Evolutionary conservation across 2,113 vertebrate genomes (phyloP).

Genomic region (Mionectes macconnelli): DNA sequence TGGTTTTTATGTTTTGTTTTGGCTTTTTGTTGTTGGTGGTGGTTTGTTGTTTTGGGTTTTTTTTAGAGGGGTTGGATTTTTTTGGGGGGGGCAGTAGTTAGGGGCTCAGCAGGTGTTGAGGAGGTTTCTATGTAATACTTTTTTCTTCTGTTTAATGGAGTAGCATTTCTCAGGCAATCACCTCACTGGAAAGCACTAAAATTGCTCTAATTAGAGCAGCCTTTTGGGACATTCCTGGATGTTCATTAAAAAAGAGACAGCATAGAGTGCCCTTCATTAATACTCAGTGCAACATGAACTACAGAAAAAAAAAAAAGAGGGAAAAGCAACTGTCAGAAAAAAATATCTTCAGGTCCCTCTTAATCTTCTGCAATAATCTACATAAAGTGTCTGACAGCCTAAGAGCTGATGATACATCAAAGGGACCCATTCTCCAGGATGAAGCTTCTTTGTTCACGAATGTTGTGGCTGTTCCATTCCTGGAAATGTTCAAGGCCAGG

Average conservation of each 20-base stretch:
- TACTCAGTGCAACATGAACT: not conserved
- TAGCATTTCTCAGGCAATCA: not conserved
- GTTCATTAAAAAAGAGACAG: not conserved
- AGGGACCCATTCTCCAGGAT: accelerated
- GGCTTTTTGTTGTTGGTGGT: not conserved
- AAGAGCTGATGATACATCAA: not conserved
- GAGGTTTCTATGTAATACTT: not conserved
- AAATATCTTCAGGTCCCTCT: not conserved
- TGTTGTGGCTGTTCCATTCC: not conserved
- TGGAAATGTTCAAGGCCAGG: not conserved
- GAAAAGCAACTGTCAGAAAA: not conserved
- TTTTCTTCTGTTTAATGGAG: not conserved
- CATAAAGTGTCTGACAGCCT: not conserved
- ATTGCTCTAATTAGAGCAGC: not conserved
- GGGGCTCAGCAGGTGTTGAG: not conserved
- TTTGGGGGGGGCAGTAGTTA: accelerated
- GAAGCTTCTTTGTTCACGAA: not conserved
- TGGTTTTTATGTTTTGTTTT: not conserved
- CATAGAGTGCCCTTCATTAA: not conserved
- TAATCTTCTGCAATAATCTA: not conserved
- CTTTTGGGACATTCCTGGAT: not conserved
- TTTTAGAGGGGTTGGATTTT: not conserved
- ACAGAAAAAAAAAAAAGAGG: not conserved
- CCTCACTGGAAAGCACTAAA: not conserved
- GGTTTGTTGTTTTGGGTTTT: not conserved